Evolutionary conservation across 2,888 invertebrate species (phyloP).

Genomic region (Microchrysa polita): DNA sequence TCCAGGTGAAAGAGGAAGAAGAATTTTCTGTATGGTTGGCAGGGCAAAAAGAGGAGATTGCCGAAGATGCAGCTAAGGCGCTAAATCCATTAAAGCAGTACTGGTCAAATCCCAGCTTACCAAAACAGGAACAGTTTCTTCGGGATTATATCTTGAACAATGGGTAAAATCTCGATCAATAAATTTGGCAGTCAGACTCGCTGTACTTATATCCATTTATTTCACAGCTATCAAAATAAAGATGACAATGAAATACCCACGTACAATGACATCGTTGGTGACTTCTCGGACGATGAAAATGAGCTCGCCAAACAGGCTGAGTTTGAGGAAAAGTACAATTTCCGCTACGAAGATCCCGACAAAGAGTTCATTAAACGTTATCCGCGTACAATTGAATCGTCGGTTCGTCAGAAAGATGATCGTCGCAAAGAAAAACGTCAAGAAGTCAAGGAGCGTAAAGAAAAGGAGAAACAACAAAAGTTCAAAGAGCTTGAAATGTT

Average conservation of each 20-base stretch:
- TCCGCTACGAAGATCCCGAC: constrained; percentile 96
- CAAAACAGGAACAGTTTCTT: constrained; percentile 87
- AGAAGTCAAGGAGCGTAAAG: constrained; percentile 78
- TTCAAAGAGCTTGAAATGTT: constrained; percentile 88
- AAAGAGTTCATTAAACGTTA: constrained; percentile 90
- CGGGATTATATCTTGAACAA: constrained; percentile 92
- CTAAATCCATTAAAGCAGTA: constrained; percentile 81
- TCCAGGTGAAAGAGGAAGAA: constrained; percentile 65
- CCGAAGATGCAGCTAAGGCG: constrained; percentile 70
- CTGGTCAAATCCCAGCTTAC: constrained; percentile 85
- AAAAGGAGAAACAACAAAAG: constrained; percentile 80
- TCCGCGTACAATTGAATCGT: constrained; percentile 87
- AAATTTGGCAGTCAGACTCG: neutral
- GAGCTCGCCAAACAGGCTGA: constrained; percentile 83
- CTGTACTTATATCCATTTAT: constrained; percentile 2
- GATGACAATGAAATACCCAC: constrained; percentile 68
- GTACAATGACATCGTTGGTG: constrained; percentile 74
- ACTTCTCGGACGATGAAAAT: constrained; percentile 81
- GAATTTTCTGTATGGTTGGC: constrained; percentile 83
- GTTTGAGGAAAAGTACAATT: constrained; percentile 96
- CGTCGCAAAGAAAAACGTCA: constrained; percentile 80
- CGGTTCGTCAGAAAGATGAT: constrained; percentile 82
- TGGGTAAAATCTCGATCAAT: constrained; percentile 64
- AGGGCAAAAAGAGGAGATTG: constrained; percentile 74
- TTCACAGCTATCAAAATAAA: constrained; percentile 65